A percentile compares a stretch with the other conserved stretches of the same genome.
Conservation (phyloP, 2,888 invertebrate species). For the Sisyra terminalis region DNA sequence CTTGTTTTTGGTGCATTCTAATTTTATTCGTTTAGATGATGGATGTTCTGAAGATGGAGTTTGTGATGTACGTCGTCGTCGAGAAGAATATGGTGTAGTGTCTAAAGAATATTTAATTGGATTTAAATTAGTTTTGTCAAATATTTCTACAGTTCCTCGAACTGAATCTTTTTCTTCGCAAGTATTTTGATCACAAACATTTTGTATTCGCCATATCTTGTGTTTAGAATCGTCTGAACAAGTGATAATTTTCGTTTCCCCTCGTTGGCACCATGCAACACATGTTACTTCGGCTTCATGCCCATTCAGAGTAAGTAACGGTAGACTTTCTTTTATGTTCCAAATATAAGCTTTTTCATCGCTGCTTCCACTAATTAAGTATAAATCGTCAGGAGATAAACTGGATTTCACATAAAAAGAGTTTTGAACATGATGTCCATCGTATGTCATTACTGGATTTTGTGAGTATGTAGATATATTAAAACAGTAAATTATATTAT, state of each 20-base stretch:
- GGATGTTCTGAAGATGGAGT: slow-evolving; percentile 12
- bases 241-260: slow-evolving; percentile 50
- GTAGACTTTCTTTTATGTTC: slow-evolving; percentile 46
- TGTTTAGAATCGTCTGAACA: slow-evolving; percentile 71
- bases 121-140: slow-evolving; percentile 17
- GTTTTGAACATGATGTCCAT: slow-evolving; percentile 53
- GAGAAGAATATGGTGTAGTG: too few species aligned
- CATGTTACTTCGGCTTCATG: slow-evolving; percentile 78
- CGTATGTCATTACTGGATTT: slow-evolving; percentile 44
- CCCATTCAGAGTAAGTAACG: slow-evolving; percentile 52
- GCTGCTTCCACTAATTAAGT: slow-evolving; percentile 76
- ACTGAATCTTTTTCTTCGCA: slow-evolving; percentile 10
- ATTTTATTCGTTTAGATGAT: slow-evolving; percentile 7
- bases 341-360: slow-evolving; percentile 78
- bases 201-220: slow-evolving; percentile 52
- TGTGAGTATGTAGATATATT: slow-evolving; percentile 53
- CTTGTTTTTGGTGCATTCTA: slow-evolving; percentile 10
- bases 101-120: slow-evolving; percentile 23
- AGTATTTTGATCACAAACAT: slow-evolving; percentile 22
- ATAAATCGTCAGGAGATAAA: slow-evolving; percentile 64
- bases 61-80: slow-evolving; percentile 10
- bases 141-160: slow-evolving; percentile 15
- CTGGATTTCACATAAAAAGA: slow-evolving; percentile 76
- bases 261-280: slow-evolving; percentile 56
- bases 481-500: slow-evolving; percentile 71